phyloP scores from a whole-genome alignment of 2,888 invertebrate species.

The Eupithecia centaureata region DNA sequence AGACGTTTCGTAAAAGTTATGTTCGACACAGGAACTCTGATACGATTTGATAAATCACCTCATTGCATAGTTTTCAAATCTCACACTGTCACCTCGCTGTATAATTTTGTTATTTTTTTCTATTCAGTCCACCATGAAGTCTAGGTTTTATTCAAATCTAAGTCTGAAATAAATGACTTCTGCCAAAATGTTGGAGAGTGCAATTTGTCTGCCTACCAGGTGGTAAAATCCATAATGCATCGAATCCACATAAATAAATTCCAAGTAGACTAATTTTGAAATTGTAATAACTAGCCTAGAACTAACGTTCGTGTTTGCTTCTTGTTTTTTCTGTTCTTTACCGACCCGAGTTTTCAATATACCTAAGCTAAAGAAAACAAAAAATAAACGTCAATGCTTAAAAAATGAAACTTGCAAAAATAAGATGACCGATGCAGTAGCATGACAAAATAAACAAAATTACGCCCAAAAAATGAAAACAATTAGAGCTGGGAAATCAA shows the following conservation, averaged over 20 bases:
- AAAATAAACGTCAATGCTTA: neutral
- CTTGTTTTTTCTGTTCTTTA: neutral
- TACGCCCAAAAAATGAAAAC: conserved; percentile 13
- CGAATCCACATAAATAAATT: conserved; percentile 1
- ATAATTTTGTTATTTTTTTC: conserved; percentile 50
- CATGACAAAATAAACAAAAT: neutral
- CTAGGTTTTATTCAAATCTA: conserved; percentile 74
- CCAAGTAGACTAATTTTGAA: neutral
- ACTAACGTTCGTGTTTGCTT: neutral
- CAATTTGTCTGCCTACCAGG: conserved; percentile 79
- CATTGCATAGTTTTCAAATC: conserved; percentile 43
- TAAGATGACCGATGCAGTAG: neutral
- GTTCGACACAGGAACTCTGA: conserved; percentile 42
- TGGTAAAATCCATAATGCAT: conserved; percentile 79
- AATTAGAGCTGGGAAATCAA: conserved; percentile 31
- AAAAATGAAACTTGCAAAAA: neutral
- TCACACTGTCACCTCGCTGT: conserved; percentile 24
- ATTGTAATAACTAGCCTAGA: conserved; percentile 2
- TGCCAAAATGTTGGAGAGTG: conserved; percentile 74
- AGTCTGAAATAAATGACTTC: conserved; percentile 69
- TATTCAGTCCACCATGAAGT: conserved; percentile 49
- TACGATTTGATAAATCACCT: conserved; percentile 53
- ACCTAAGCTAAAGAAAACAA: neutral
- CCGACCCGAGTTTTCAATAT: neutral
- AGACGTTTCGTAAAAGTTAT: neutral